Percentiles rank a stretch among this genome's conserved stretches.
These are phyloP conservation scores for Drosophila repletoides DNA, from an alignment of 1,140 invertebrate genomes.

Conservation along the genomic window DNA sequence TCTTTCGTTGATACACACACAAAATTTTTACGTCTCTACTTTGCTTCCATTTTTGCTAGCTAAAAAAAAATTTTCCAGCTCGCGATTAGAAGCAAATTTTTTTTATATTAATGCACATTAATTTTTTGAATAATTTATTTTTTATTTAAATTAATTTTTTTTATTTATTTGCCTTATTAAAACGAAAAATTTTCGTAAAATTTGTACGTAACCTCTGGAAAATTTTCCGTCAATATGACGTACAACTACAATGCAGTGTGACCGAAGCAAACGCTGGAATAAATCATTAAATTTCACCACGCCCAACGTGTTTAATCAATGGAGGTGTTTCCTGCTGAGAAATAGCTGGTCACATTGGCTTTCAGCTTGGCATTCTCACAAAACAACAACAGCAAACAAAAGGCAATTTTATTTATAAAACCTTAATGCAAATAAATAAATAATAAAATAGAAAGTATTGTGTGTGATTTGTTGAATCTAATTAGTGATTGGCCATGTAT, in stretches of 20 bases:
- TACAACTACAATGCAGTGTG: conserved; percentile 31
- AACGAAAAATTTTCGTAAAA: conserved; percentile 55
- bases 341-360: conserved; percentile 38
- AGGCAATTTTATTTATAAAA: not conserved
- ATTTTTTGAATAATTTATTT: conserved; percentile 29
- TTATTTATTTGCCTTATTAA: conserved; percentile 38
- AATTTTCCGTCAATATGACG: conserved; percentile 72
- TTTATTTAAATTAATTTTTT: conserved; percentile 31
- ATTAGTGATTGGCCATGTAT: not conserved
- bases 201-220: conserved; percentile 71
- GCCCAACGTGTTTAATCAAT: conserved; percentile 28
- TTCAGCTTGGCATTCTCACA: not conserved
- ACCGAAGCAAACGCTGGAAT: conserved; percentile 54
- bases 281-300: conserved; percentile 48
- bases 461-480: no score
- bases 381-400: not conserved
- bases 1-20: conserved; percentile 81
- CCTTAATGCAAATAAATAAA: not conserved
- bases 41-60: conserved; percentile 65
- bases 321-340: not conserved
- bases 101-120: conserved; percentile 4
- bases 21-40: conserved; percentile 75
- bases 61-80: conserved; percentile 42
- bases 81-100: conserved; percentile 37
- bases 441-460: no score